These are phyloP conservation scores for Entomobrya multifasciata DNA, from an alignment of 2,888 invertebrate genomes.

Conservation along the genomic window DNA sequence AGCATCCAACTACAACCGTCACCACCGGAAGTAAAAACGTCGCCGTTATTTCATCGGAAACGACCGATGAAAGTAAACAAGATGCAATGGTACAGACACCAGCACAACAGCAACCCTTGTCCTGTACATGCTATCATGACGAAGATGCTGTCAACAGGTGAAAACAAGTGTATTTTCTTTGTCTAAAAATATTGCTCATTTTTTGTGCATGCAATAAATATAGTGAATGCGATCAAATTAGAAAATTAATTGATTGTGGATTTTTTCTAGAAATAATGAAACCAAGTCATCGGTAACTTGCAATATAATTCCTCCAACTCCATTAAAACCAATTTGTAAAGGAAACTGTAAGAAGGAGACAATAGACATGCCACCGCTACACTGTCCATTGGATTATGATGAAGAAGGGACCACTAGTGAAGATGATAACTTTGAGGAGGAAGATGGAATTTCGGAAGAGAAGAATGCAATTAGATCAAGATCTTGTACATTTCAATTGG, in stretches of 20 bases:
- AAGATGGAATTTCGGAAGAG: not conserved
- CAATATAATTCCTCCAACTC: slow-evolving; percentile 64
- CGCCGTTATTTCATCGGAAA: not conserved
- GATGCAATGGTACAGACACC: not conserved
- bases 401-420: not conserved
- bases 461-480: not conserved
- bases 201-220: not conserved
- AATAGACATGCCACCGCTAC: not conserved
- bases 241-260: not conserved
- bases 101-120: too few species aligned
- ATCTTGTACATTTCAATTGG: not conserved
- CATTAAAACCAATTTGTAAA: not conserved
- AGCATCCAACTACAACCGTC: not conserved
- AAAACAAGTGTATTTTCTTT: slow-evolving; percentile 21
- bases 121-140: too few species aligned
- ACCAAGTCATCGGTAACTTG: slow-evolving; percentile 23
- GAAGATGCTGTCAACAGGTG: slow-evolving; percentile 28
- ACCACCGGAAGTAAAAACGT: not conserved
- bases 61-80: slow-evolving; percentile 6
- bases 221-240: not conserved
- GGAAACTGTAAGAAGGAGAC: not conserved
- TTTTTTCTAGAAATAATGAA: not conserved
- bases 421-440: not conserved
- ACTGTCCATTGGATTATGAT: not conserved
- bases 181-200: too few species aligned